These are phyloP conservation scores for Calcarius ornatus DNA, from an alignment of 2,113 vertebrate genomes.

Conservation along the genomic window DNA sequence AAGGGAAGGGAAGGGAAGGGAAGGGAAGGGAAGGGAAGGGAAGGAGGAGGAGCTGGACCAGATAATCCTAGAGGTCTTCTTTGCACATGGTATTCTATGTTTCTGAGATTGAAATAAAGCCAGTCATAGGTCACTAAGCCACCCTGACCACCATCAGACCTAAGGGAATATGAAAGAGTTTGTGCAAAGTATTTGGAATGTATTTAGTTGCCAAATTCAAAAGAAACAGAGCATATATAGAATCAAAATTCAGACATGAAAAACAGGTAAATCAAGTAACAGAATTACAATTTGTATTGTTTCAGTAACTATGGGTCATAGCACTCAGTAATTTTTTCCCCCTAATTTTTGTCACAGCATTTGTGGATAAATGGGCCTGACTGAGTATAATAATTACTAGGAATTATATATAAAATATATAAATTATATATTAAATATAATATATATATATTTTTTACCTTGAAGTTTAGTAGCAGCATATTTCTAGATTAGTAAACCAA, in stretches of 20 bases:
- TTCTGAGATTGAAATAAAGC: background rate
- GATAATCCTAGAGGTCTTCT: background rate
- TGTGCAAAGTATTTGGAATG: background rate
- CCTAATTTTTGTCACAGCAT: background rate
- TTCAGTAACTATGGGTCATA: background rate
- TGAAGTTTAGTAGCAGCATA: fast-evolving
- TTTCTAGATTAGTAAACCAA: background rate
- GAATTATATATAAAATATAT: background rate
- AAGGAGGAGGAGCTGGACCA: background rate
- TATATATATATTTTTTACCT: too few species aligned
- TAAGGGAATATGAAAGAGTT: background rate
- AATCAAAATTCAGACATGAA: background rate
- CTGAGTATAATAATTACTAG: background rate
- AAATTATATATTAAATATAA: too few species aligned
- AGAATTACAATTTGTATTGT: background rate
- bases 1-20: too few species aligned
- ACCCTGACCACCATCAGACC: background rate
- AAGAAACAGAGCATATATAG: background rate
- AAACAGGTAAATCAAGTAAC: background rate
- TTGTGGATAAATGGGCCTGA: background rate
- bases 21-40: too few species aligned
- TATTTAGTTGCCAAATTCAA: background rate
- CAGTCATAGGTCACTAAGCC: background rate
- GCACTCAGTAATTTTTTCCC: background rate
- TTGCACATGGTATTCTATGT: background rate